A percentile compares a stretch with the other conserved stretches of the same genome.
Conservation (phyloP, 2,113 vertebrate genomes). For the Catagonus wagneri region DNA sequence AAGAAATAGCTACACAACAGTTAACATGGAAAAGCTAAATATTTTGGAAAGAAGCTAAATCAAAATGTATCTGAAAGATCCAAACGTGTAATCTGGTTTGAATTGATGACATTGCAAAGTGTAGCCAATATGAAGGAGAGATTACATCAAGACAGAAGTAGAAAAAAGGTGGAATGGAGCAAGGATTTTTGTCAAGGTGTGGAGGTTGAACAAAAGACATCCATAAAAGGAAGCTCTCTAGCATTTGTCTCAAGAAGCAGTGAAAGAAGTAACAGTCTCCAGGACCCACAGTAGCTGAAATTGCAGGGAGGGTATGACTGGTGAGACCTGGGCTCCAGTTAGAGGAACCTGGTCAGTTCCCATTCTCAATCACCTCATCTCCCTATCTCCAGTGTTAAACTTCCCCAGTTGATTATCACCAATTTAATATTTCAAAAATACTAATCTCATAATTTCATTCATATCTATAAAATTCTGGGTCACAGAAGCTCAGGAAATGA, state of each 20-base stretch:
- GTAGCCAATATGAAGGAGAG: not conserved
- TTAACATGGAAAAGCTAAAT: not conserved
- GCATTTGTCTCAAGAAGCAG: not conserved
- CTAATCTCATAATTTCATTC: not conserved
- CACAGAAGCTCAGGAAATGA: not conserved
- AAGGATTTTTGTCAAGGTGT: not conserved
- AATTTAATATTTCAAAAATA: not conserved
- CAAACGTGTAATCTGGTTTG: not conserved
- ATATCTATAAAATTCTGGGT: not conserved
- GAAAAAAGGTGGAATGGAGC: no score
- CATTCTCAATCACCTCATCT: no score
- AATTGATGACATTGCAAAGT: not conserved
- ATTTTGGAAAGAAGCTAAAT: not conserved
- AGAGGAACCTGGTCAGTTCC: not conserved
- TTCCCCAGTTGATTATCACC: not conserved
- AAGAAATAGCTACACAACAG: not conserved
- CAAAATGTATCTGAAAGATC: not conserved
- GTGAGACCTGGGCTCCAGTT: not conserved
- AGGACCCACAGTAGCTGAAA: not conserved
- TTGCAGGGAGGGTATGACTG: not conserved
- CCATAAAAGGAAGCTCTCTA: not conserved
- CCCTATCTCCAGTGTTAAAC: not conserved
- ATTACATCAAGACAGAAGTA: not conserved
- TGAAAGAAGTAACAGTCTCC: not conserved
- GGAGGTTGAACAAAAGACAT: not conserved